Base-by-base conservation (phyloP, 30 jellyfish, hydroid and myxozoan genomes). In the Cassiopea andromeda region DNA sequence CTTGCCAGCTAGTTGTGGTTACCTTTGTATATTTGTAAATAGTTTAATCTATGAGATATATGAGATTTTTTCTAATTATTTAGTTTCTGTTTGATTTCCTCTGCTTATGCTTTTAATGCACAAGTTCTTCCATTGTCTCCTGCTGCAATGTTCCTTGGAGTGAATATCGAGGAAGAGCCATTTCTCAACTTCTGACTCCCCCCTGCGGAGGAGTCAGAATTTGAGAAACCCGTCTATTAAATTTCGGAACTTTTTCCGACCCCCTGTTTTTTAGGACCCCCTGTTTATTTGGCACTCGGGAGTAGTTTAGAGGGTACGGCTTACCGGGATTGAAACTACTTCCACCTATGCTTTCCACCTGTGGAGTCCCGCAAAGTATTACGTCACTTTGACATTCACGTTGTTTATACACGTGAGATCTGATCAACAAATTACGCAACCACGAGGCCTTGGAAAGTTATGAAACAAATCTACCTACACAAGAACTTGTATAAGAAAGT, bases 11-110 rank as follows among this genome's bases (percentile, higher is more conserved):
- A 70, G 79, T 70, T 70, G 79, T 43, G 79, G n/a, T 70, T 14
- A 14, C n/a, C 54, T 70, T 7, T 70, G 79, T 70, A 70, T 0
- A 70, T 70, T 70, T 70, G 79, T 70, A 70, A 70, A 70, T 70
- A 70, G 54, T 16, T 43, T 43, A 54, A 70, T 5, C 8, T 64
- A 4, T 64, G 15, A 64, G 15, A 64, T 64, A 14, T 2, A 4
- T 6, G 14, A 58, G 14, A 58, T 14, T 14, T 58, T 58, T 58
- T 58, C 14, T 58, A 58, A 7, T 6, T 58, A 58, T 58, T 58
- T 58, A 58, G 13, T 6, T 6, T 6, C 68, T 6, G 8, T 58
- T 58, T 58, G 68, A 58, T 58, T 58, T 14, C 14, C 13, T 58
- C 13, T 58, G 68, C 68, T 58, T 27, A 27, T 27, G 38, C 38